phyloP scores from a whole-genome alignment of 2,797 vertebrate species.

The Onychomys torridus region DNA sequence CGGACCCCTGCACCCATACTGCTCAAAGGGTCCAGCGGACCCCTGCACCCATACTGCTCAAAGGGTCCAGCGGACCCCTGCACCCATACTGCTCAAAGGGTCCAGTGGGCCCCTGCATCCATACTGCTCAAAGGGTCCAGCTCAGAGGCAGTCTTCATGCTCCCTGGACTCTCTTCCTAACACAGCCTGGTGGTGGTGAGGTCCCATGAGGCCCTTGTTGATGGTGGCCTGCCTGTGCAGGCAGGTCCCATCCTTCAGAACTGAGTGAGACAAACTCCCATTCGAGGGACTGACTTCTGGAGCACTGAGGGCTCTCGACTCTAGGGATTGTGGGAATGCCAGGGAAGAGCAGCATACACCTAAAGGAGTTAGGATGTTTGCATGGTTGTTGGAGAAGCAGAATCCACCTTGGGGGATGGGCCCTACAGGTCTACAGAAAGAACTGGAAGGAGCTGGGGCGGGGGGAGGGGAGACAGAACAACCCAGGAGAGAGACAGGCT shows the following conservation, averaged over 20 bases:
- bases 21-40: too few species aligned
- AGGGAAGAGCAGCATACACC: neutral
- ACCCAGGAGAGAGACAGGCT: neutral
- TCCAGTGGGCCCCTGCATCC: too few species aligned
- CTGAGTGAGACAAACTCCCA: neutral
- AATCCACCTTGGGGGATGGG: neutral
- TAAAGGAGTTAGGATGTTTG: neutral
- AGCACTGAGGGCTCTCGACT: neutral
- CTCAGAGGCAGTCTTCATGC: neutral
- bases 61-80: too few species aligned
- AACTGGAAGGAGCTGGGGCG: neutral
- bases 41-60: neutral
- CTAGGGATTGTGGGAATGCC: neutral
- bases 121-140: neutral
- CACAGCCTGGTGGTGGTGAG: rapidly evolving
- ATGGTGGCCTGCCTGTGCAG: neutral
- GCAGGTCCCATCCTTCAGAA: rapidly evolving
- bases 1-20: too few species aligned
- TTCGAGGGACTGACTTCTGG: neutral
- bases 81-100: too few species aligned
- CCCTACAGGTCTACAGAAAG: neutral
- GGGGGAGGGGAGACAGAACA: neutral
- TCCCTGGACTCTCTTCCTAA: neutral
- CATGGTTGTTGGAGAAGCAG: neutral
- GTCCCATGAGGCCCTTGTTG: neutral